Conservation (phyloP, 2,113 vertebrate genomes). For the Nesospiza acunhae region DNA sequence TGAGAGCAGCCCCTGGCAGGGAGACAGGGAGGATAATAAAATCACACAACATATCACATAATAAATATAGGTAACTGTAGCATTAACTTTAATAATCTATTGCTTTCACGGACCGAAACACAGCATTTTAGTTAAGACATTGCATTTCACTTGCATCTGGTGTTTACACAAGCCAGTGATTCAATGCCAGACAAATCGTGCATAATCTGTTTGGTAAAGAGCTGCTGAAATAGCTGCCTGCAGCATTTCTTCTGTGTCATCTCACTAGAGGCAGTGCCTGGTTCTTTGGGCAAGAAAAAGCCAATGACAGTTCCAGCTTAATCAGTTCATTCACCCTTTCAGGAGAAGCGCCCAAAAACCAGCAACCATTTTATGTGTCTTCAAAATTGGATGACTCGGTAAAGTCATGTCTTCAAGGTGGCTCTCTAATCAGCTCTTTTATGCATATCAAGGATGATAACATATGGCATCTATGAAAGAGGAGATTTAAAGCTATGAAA, state of each 20-base stretch:
- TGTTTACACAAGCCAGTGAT: constrained; percentile 40
- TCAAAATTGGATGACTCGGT: background rate
- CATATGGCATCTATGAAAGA: constrained; percentile 23
- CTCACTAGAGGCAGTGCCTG: background rate
- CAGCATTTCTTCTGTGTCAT: constrained; percentile 6
- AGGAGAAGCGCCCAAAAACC: background rate
- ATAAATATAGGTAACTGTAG: background rate
- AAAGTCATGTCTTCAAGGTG: constrained; percentile 21
- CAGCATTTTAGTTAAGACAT: background rate
- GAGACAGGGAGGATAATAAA: background rate
- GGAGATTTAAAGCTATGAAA: constrained; percentile 2
- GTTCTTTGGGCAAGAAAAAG: background rate
- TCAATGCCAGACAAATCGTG: constrained; percentile 36
- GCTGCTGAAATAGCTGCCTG: background rate
- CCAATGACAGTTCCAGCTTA: background rate
- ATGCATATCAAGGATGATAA: background rate
- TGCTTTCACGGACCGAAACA: background rate
- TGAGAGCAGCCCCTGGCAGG: background rate
- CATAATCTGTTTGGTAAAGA: constrained; percentile 15
- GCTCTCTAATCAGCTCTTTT: constrained; percentile 3
- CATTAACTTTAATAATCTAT: background rate
- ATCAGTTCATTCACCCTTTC: constrained; percentile 17
- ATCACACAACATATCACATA: background rate
- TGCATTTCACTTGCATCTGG: constrained; percentile 26
- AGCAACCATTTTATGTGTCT: background rate